A percentile compares a stretch with the other conserved stretches of the same genome.
Evolutionary conservation across 2,113 vertebrate species (phyloP).

Genomic region (Oophaga pumilio): DNA sequence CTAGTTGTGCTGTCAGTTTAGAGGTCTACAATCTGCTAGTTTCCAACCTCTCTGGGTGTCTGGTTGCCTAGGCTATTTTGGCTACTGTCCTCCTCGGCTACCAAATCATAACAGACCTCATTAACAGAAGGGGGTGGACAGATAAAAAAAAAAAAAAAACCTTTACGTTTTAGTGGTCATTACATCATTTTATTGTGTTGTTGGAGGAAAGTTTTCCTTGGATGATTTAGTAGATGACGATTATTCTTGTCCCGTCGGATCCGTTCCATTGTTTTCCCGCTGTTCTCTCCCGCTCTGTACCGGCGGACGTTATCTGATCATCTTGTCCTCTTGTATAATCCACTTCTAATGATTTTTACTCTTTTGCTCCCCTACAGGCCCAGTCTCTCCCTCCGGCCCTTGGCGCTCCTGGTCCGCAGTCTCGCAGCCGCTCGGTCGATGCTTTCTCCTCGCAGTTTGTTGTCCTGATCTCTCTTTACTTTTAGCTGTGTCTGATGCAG

Average conservation of each 20-base stretch:
- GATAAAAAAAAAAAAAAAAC: neutral
- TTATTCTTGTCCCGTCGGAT: neutral
- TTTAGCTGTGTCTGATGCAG: neutral
- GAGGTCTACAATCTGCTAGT: no score
- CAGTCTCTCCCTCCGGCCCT: slow-evolving; percentile 35
- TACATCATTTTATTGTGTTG: neutral
- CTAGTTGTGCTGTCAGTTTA: no score
- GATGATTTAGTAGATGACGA: neutral
- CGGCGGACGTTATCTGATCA: no score
- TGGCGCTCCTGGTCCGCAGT: slow-evolving; percentile 25
- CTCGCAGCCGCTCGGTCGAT: slow-evolving; percentile 24
- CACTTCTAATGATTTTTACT: neutral
- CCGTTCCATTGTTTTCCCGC: no score
- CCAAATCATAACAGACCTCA: no score
- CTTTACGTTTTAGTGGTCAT: neutral
- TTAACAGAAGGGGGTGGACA: neutral
- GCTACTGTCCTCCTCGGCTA: no score
- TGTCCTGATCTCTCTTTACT: slow-evolving; percentile 5
- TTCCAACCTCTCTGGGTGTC: no score
- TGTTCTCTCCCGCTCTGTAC: no score
- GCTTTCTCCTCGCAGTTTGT: slow-evolving; percentile 36
- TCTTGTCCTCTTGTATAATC: no score
- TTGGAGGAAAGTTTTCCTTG: neutral
- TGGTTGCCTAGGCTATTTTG: no score
- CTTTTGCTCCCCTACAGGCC: neutral